Evolutionary conservation across 2,888 invertebrate species (phyloP).

Genomic region (Tipula unca): DNA sequence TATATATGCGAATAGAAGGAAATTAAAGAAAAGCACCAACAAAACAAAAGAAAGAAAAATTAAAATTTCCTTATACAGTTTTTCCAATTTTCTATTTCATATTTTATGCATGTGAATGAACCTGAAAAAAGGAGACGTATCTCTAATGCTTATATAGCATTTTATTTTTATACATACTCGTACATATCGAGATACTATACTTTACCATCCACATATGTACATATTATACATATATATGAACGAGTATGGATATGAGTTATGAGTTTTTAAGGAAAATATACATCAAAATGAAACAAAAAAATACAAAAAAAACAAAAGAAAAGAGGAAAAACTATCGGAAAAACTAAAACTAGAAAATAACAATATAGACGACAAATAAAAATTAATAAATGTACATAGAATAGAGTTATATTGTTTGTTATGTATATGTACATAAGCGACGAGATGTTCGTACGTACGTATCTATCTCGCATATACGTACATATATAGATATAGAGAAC

Average conservation of each 20-base stretch:
- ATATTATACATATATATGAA: not conserved
- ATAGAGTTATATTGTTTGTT: not conserved
- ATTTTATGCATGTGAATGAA: constrained; percentile 14
- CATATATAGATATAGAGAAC: too few relatives aligned
- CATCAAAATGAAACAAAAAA: not conserved
- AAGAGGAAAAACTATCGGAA: not conserved
- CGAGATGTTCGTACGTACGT: not conserved
- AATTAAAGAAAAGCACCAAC: constrained; percentile 8
- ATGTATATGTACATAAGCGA: not conserved
- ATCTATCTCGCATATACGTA: not conserved
- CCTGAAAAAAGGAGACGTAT: constrained; percentile 4
- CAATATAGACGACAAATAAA: constrained; percentile 14
- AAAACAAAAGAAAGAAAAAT: not conserved
- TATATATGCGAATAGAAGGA: not conserved
- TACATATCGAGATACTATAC: not conserved
- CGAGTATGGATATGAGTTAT: constrained; percentile 9
- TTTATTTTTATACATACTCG: not conserved
- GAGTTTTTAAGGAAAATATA: not conserved
- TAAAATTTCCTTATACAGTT: not conserved
- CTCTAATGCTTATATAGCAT: not conserved
- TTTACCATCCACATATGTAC: not conserved
- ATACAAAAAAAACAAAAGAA: not conserved
- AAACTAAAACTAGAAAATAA: constrained; percentile 14
- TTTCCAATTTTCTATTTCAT: constrained; percentile 14
- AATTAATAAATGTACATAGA: constrained; percentile 8